Evolutionary conservation across 2,113 vertebrate genomes (phyloP).

Genomic region (Cettia cetti): DNA sequence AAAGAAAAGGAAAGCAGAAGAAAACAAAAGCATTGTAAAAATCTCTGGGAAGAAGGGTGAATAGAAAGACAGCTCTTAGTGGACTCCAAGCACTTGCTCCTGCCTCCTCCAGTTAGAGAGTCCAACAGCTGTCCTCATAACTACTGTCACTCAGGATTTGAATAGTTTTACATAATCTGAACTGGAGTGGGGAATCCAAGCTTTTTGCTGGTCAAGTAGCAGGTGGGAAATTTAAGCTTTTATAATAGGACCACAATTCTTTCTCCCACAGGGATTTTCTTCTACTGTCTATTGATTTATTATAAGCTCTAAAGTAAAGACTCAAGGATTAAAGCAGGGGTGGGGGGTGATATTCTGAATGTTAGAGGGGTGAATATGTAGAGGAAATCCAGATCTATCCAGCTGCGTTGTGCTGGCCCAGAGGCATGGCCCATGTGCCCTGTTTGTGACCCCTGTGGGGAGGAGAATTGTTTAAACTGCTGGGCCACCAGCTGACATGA

Average conservation of each 20-base stretch:
- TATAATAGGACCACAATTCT: constrained; percentile 4
- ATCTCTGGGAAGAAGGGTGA: neutral
- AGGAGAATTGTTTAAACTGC: neutral
- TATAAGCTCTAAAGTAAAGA: constrained; percentile 23
- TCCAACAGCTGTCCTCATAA: constrained; percentile 58
- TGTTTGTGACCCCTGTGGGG: neutral
- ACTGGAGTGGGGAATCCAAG: constrained; percentile 21
- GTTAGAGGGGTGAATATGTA: neutral
- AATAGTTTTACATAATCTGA: constrained; percentile 67
- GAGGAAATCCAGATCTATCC: neutral
- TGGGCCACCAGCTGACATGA: neutral
- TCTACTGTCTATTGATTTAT: constrained; percentile 47
- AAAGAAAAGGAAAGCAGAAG: neutral
- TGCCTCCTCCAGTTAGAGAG: neutral
- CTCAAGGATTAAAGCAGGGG: neutral
- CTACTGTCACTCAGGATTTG: constrained; percentile 64
- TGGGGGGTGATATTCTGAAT: neutral
- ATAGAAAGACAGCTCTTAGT: neutral
- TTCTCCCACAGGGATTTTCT: constrained; percentile 62
- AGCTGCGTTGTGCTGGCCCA: neutral
- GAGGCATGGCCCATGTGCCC: neutral
- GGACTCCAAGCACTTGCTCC: neutral
- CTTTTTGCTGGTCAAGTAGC: constrained; percentile 51
- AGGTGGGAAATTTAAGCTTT: constrained; percentile 63
- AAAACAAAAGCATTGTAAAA: neutral